phyloP scores from a whole-genome alignment of 2,113 vertebrate genomes.

The Vulpes ferrilata region DNA sequence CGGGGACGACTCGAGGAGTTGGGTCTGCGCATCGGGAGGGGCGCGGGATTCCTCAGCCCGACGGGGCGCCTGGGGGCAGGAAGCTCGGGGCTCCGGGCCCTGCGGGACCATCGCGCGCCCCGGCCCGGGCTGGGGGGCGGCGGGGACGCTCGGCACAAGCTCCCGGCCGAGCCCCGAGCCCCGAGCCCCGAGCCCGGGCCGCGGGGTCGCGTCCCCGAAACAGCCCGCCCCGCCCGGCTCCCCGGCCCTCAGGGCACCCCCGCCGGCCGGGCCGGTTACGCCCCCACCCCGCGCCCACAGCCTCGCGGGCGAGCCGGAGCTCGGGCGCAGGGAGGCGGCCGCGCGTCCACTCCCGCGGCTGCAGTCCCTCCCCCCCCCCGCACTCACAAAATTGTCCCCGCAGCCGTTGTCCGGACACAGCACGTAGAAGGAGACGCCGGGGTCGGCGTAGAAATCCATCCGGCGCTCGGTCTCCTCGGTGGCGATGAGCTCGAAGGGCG shows the following conservation, averaged over 20 bases:
- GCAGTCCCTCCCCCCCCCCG: neutral
- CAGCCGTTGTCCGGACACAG: conserved; percentile 95
- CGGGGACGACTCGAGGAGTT: conserved; percentile 29
- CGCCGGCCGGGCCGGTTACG: neutral
- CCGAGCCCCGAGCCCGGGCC: neutral
- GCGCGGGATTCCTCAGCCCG: neutral
- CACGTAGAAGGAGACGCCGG: conserved; percentile 97
- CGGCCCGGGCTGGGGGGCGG: neutral
- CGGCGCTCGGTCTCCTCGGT: conserved; percentile 96
- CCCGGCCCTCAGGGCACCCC: neutral
- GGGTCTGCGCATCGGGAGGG: neutral
- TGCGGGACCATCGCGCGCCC: neutral
- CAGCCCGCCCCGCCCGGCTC: neutral
- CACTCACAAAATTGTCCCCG: conserved; percentile 97
- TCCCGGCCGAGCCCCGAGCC: neutral
- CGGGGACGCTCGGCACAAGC: neutral
- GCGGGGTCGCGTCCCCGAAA: neutral
- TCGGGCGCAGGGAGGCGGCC: neutral
- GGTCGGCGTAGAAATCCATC: conserved; percentile 98
- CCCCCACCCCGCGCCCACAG: neutral
- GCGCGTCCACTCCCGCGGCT: neutral
- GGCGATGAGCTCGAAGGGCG: conserved; percentile 98
- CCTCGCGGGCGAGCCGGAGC: neutral
- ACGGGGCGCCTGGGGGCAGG: neutral
- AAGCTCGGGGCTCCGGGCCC: neutral